Evolutionary conservation across 2,797 vertebrate species (phyloP).

Genomic region (Tenualosa ilisha): DNA sequence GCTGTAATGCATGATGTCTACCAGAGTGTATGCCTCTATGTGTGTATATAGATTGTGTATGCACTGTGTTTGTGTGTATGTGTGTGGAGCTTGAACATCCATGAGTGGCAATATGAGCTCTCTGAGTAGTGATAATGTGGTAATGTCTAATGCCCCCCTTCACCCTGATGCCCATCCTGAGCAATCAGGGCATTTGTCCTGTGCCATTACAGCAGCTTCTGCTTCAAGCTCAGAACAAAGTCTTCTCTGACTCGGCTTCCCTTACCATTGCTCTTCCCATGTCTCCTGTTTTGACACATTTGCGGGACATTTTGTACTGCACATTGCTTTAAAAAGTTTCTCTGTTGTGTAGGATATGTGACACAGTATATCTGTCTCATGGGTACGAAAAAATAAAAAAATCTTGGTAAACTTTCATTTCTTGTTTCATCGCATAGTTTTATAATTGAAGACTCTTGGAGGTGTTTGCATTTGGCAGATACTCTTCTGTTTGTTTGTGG

Average conservation of each 20-base stretch:
- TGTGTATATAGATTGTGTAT: neutral
- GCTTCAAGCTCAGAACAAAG: neutral
- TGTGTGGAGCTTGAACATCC: neutral
- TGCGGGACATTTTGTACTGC: neutral
- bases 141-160: neutral
- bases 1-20: neutral
- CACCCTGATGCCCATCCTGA: neutral
- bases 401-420: too few relatives aligned
- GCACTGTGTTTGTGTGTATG: neutral
- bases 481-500: too few relatives aligned
- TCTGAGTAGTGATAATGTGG: neutral
- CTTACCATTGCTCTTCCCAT: neutral
- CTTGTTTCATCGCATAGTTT: too few relatives aligned
- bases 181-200: neutral
- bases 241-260: neutral
- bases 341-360: too few relatives aligned
- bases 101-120: neutral
- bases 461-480: too few relatives aligned
- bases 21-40: neutral
- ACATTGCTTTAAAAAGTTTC: too few relatives aligned
- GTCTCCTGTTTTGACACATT: neutral
- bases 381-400: too few relatives aligned
- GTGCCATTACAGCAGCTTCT: neutral
- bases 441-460: too few relatives aligned
- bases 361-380: too few relatives aligned